A percentile compares a stretch with the other conserved stretches of the same genome.
Conservation (phyloP, 2,797 vertebrate genomes). For the Gallirallus australis region DNA sequence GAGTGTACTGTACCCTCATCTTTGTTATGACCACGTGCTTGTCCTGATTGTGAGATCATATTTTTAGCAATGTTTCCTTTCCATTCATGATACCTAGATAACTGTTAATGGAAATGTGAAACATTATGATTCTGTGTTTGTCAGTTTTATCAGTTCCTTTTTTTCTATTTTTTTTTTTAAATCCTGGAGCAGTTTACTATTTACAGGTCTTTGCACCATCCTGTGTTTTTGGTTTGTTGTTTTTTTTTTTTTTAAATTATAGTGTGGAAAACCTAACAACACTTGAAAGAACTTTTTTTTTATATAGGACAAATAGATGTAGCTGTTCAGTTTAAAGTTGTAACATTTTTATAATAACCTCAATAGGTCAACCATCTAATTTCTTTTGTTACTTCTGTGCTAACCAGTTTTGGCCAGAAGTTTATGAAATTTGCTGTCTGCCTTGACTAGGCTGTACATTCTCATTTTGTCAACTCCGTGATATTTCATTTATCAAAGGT, state of each 20-base stretch:
- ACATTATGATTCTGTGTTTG: conserved; percentile 30
- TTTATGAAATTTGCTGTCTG: conserved; percentile 16
- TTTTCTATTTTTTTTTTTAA: not conserved
- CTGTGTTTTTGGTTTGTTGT: accelerated
- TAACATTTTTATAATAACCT: not conserved
- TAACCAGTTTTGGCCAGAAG: not conserved
- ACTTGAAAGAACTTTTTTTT: not conserved
- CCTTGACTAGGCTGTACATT: conserved; percentile 15
- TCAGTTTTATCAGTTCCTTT: not conserved
- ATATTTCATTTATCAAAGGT: conserved; percentile 36
- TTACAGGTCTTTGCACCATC: not conserved
- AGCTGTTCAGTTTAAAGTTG: not conserved
- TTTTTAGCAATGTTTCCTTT: conserved; percentile 50
- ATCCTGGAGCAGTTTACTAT: not conserved
- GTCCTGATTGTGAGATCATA: conserved; percentile 26
- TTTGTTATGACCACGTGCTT: conserved; percentile 14
- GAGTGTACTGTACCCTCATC: not conserved
- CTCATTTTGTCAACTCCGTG: conserved; percentile 34
- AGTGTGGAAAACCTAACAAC: not conserved
- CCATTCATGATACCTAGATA: conserved; percentile 35
- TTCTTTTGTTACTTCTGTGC: conserved; percentile 24
- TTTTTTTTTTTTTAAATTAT: not conserved
- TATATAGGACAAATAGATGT: not conserved
- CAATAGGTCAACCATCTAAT: not conserved
- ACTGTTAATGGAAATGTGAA: conserved; percentile 42